Percentiles rank a stretch among this genome's conserved stretches.
phyloP scores from a whole-genome alignment of 2,888 invertebrate species.

The Agonopterix alstromeriana region DNA sequence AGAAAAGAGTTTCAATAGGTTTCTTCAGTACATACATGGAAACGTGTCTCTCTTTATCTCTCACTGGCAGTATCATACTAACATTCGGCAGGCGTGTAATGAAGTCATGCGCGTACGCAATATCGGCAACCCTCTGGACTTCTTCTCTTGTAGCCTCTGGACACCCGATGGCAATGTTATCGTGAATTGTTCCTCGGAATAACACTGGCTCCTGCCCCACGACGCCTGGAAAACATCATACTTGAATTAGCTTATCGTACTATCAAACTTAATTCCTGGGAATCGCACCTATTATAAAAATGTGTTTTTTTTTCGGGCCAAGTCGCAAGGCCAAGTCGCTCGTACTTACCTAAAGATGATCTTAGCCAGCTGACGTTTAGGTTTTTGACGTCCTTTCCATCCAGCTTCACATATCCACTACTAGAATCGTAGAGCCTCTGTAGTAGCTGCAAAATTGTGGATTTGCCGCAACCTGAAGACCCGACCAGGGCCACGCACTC shows the following conservation, averaged over 20 bases:
- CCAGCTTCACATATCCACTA: conserved; percentile 76
- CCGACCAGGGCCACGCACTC: conserved; percentile 85
- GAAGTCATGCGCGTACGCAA: conserved; percentile 87
- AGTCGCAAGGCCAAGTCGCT: no score
- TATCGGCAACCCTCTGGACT: conserved; percentile 82
- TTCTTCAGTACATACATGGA: no score
- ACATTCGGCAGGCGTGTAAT: conserved; percentile 83
- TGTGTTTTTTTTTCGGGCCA: no score
- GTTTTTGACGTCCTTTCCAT: conserved; percentile 80
- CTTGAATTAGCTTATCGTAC: no score
- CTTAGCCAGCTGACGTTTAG: conserved; percentile 87
- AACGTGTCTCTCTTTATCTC: no score
- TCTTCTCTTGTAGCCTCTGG: conserved; percentile 80
- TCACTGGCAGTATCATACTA: conserved; percentile 22
- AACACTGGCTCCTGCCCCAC: conserved; percentile 93
- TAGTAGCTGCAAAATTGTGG: conserved; percentile 85
- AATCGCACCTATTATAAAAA: no score
- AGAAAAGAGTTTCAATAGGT: no score
- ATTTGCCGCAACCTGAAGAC: conserved; percentile 88
- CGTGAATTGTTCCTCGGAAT: conserved; percentile 87
- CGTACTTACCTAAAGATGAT: conserved; percentile 79
- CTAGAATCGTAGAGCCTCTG: conserved; percentile 84
- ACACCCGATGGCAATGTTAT: conserved; percentile 83
- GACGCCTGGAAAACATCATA: conserved; percentile 65
- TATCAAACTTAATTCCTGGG: no score